Evolutionary conservation across 2,888 invertebrate genomes (phyloP).

Genomic region (Melanostoma mellinum): DNA sequence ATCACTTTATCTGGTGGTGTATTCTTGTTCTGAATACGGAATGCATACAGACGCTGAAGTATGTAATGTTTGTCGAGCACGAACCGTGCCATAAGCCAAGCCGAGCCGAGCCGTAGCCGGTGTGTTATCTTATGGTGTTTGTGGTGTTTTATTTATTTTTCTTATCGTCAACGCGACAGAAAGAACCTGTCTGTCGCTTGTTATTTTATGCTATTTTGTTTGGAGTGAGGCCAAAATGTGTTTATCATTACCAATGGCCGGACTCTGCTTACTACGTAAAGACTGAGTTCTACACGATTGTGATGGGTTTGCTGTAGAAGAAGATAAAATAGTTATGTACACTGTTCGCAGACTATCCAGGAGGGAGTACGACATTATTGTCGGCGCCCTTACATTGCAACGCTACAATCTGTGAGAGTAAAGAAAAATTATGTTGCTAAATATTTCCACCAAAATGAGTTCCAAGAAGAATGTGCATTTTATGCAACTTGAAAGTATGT

Average conservation of each 20-base stretch:
- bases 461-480: too few relatives aligned
- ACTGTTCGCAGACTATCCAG: too few relatives aligned
- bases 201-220: slow-evolving; percentile 52
- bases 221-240: slow-evolving; percentile 62
- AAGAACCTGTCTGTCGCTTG: slow-evolving; percentile 63
- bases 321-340: too few relatives aligned
- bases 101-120: neutral
- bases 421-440: too few relatives aligned
- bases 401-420: too few relatives aligned
- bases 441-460: too few relatives aligned
- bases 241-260: slow-evolving; percentile 55
- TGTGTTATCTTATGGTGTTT: slow-evolving; percentile 46
- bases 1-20: neutral
- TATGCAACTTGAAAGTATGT: too few relatives aligned
- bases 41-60: neutral
- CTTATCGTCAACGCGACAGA: slow-evolving; percentile 62
- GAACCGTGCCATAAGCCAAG: too few relatives aligned
- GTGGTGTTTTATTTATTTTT: slow-evolving; percentile 48
- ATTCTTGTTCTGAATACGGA: neutral
- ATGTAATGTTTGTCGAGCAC: neutral
- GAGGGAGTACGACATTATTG: too few relatives aligned
- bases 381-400: too few relatives aligned
- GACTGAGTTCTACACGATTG: too few relatives aligned
- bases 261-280: slow-evolving; percentile 23
- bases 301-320: too few relatives aligned